Evolutionary conservation across 2,888 invertebrate genomes (phyloP).

Genomic region (Lepetodrilus schrolli): DNA sequence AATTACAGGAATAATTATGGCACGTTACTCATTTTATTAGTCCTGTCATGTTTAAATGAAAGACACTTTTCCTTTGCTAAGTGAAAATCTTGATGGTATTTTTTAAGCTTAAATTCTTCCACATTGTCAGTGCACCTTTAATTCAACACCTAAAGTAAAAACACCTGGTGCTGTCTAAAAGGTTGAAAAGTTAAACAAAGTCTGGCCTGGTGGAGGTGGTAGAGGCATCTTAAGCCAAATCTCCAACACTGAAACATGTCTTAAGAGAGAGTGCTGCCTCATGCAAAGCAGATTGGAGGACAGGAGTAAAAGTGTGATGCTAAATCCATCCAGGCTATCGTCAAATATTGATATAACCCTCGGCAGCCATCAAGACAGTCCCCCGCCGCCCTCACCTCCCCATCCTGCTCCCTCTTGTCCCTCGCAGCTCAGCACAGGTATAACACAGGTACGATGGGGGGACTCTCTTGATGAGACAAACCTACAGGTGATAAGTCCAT

Average conservation of each 20-base stretch:
- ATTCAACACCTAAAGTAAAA: too few relatives aligned
- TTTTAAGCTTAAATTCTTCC: too few relatives aligned
- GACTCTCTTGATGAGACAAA: background rate
- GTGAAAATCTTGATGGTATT: too few relatives aligned
- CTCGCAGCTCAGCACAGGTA: too few relatives aligned
- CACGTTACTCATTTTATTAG: too few relatives aligned
- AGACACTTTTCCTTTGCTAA: too few relatives aligned
- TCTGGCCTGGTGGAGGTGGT: background rate
- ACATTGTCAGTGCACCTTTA: too few relatives aligned
- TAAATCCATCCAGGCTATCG: background rate
- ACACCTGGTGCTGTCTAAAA: background rate
- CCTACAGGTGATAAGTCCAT: background rate
- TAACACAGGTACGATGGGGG: too few relatives aligned
- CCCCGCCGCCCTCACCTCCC: background rate
- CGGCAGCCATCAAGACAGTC: too few relatives aligned
- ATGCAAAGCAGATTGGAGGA: background rate
- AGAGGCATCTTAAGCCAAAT: background rate
- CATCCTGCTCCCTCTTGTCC: background rate
- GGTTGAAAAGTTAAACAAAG: conserved; percentile 17
- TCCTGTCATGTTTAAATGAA: too few relatives aligned
- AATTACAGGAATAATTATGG: too few relatives aligned
- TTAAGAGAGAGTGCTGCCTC: background rate
- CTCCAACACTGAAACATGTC: conserved; percentile 1
- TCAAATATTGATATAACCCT: conserved; percentile 25
- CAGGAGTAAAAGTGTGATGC: background rate